Evolutionary conservation across 1,140 invertebrate genomes (phyloP), one percentile per base, ranked within the genome.

Genomic region (Macrobrachium rosenbergii): DNA sequence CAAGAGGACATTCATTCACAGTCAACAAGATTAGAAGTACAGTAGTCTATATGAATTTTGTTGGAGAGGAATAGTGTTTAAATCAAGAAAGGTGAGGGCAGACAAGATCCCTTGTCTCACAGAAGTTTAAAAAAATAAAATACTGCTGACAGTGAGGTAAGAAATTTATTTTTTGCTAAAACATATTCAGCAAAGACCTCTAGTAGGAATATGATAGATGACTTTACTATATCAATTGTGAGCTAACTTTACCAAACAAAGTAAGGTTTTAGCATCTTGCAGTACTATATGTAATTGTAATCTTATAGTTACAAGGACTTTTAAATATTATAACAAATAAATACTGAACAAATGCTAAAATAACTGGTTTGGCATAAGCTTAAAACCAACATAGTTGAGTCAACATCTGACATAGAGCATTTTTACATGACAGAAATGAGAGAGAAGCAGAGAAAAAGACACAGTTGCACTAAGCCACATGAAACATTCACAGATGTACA

Each of bases 401-500:
- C 79, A 81, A 81, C 79, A 43, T 81, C 60, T 67, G 14, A 81
- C 28, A 81, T 64, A 81, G 37, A 67, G 79, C 62, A 63, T 52
- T 63, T 67, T 81, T 43, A 60, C 63, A 67, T 81, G 62, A 81
- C 62, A 81, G 63, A 45, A 81, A 81, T 16, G 63, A 21, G 23
- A 21, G 23, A 43, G 43, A 81, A 67, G 79, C 79, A 81, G 79
- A 81, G 62, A 81, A 67, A 80, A 37, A 67, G 79, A 81, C 37
- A 72, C 79, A 81, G 79, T 81, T 81, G 79, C 79, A 81, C 79
- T 81, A 81, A 63, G 79, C 79, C 79, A 81, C 79, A 81, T 63
- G n/a, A 81, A 81, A 81, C 79, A 81, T 81, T 81, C 79, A 81
- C 79, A 81, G 59, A 81, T 81, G 79, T 81, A 81, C 79, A 81